Evolutionary conservation across 1,140 invertebrate genomes (phyloP), one percentile per base, ranked within the genome.

Genomic region (Drosophila persimilis): DNA sequence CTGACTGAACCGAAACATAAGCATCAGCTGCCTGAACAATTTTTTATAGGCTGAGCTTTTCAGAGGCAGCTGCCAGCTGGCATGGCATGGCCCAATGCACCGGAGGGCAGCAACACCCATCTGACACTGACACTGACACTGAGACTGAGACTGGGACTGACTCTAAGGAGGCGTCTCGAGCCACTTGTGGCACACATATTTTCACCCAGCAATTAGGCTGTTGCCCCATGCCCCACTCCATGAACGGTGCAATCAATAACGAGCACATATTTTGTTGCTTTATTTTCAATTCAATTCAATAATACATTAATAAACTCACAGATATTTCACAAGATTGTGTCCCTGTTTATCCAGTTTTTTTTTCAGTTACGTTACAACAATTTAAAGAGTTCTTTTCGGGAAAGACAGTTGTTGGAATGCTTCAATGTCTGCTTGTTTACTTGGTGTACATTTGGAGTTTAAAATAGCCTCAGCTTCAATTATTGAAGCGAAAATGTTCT

Each of bases 131-230:
- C 64, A 39, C 5, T 48, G 47, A 22, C 29, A 20, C 39, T 47
- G 57, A 45, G 8, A 20, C 39, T 47, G 57, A 41, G 11, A 44
- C 39, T 47, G 57, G 41, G 11, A 44, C 47, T 5, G 41, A 66
- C 11, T 26, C 45, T 22, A 5, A 26, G 41, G 35, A 56, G 31
- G 13, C 31, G 24, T 47, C 67, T 45, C 9, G 52, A 35, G 59
- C 41, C 78, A 77, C 78, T 77, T 65, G 73, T 81, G 79, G 70
- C 75, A 72, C 80, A 83, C 70, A 80, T 73, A 52, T 73, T 83
- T 83, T 84, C 70, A 79, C 75, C 80, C 70, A 54, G 61, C 58
- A 81, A 77, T 81, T 80, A 75, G 58, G 45, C 44, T 48, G 56
- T 60, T 66, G 47, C 35, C 48, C 29, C 24, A 50, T 47, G 31